Percentiles rank a stretch among this genome's conserved stretches.
phyloP scores from a whole-genome alignment of 2,888 invertebrate species.

The Tetramorium bicarinatum region DNA sequence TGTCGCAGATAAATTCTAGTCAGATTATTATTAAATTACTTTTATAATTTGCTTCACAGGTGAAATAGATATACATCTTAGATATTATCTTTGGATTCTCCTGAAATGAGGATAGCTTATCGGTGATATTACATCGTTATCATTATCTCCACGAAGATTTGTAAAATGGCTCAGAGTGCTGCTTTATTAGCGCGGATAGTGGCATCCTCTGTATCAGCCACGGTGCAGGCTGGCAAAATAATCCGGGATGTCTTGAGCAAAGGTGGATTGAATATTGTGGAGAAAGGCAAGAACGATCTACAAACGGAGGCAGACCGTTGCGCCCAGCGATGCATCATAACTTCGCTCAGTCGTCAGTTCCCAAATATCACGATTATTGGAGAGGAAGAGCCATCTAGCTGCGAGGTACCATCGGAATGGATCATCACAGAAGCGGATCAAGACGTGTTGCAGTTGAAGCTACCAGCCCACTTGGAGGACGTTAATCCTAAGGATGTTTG shows the following conservation, averaged over 20 bases:
- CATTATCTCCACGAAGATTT: neutral
- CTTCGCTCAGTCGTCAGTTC: constrained; percentile 94
- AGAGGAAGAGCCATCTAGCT: constrained; percentile 93
- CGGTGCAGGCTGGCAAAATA: constrained; percentile 94
- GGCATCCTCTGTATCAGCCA: constrained; percentile 93
- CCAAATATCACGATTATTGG: constrained; percentile 95
- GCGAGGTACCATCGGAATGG: constrained; percentile 92
- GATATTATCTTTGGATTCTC: neutral
- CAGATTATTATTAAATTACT: constrained; percentile 10
- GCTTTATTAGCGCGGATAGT: constrained; percentile 91
- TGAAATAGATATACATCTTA: neutral
- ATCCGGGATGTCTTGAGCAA: constrained; percentile 96
- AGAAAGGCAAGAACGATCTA: constrained; percentile 97
- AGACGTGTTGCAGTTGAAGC: constrained; percentile 89
- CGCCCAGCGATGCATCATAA: constrained; percentile 97
- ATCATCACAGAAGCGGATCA: constrained; percentile 91
- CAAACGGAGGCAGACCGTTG: constrained; percentile 99
- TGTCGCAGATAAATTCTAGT: too few species aligned
- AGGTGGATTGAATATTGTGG: constrained; percentile 96
- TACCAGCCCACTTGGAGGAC: constrained; percentile 90
- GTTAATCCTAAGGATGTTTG: constrained; percentile 94
- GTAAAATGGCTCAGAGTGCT: constrained; percentile 88
- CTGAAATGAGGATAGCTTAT: neutral
- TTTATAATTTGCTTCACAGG: neutral
- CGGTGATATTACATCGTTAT: neutral